These are phyloP conservation scores for Peribatodes rhomboidaria DNA, from an alignment of 2,888 invertebrate species.

Conservation along the genomic window DNA sequence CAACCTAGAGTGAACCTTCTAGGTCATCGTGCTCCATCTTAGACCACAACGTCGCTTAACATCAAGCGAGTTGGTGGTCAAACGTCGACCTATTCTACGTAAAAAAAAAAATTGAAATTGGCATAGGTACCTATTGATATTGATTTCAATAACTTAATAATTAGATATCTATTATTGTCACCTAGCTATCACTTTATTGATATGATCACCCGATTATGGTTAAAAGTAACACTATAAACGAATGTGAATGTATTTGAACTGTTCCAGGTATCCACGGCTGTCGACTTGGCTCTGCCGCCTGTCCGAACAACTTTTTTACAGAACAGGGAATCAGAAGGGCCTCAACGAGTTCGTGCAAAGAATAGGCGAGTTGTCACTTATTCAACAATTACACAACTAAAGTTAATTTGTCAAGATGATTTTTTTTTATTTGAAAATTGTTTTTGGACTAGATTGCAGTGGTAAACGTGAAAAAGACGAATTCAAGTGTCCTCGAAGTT, in stretches of 20 bases:
- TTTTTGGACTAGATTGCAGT: slow-evolving; percentile 62
- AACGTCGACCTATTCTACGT: no score
- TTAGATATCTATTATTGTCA: no score
- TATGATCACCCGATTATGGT: neutral
- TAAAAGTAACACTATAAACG: neutral
- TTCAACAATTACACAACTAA: slow-evolving; percentile 48
- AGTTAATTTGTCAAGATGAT: slow-evolving; percentile 27
- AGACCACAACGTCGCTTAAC: no score
- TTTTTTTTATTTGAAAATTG: slow-evolving; percentile 49
- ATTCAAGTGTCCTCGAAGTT: slow-evolving; percentile 67
- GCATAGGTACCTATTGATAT: no score
- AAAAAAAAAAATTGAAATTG: no score
- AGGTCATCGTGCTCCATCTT: no score
- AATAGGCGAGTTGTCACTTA: slow-evolving; percentile 71
- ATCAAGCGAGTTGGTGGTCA: no score
- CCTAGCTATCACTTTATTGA: slow-evolving; percentile 6
- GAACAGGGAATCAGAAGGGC: slow-evolving; percentile 71
- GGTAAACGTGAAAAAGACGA: slow-evolving; percentile 56
- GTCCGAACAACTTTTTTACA: slow-evolving; percentile 65
- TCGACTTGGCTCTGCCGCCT: slow-evolving; percentile 65
- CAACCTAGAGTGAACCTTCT: no score
- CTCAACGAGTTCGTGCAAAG: slow-evolving; percentile 69
- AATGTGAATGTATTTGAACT: slow-evolving; percentile 15
- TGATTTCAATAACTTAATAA: no score
- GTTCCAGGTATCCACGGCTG: slow-evolving; percentile 64